phyloP scores from a whole-genome alignment of 2,888 invertebrate genomes.

The Gandaritis pyraliata region DNA sequence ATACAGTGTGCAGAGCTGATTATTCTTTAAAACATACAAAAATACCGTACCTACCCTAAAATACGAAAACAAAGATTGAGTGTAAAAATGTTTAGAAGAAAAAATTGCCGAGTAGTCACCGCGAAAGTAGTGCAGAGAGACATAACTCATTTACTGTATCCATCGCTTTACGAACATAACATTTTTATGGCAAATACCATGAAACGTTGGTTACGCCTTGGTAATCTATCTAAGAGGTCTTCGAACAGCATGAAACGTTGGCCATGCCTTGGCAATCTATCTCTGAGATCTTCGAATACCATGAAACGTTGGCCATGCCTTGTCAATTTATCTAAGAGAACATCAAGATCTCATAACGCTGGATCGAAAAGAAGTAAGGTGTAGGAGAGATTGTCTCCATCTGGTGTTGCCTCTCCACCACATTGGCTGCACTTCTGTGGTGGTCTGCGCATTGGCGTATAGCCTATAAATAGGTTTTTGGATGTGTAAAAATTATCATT shows the following conservation, averaged over 20 bases:
- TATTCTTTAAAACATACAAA: no score
- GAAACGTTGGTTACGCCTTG: background rate
- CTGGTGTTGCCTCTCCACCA: no score
- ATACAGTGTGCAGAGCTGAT: no score
- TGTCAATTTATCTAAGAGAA: background rate
- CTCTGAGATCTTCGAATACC: background rate
- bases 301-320: background rate
- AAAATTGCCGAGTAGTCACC: background rate
- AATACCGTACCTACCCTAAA: no score
- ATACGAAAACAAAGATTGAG: background rate
- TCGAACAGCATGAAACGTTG: background rate
- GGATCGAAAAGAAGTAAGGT: background rate
- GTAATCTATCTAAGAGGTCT: no score
- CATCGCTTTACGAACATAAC: background rate
- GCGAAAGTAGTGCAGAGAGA: background rate
- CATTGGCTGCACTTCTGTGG: no score
- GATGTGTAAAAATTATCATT: no score
- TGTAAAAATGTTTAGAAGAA: background rate
- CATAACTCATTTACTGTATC: background rate
- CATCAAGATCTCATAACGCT: background rate
- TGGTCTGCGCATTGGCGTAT: no score
- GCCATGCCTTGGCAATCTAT: background rate
- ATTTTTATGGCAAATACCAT: background rate
- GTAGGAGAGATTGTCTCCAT: no score
- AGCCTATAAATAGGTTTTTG: no score